These are phyloP conservation scores for Heterocephalus glaber DNA, from an alignment of 2,113 vertebrate genomes.

Conservation along the genomic window DNA sequence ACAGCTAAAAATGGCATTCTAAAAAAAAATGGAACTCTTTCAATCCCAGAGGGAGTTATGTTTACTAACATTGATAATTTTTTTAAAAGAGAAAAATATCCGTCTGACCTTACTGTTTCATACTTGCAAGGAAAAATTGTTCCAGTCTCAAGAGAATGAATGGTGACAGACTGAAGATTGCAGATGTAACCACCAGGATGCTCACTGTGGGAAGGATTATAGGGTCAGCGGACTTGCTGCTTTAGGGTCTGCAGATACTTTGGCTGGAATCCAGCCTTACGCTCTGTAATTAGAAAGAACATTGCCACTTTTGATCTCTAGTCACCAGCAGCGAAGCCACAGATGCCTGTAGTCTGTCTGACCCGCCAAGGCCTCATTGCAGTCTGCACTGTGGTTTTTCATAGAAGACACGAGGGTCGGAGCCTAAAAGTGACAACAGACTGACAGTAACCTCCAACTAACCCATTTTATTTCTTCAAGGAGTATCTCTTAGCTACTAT, in stretches of 20 bases:
- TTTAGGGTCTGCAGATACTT: conserved; percentile 37
- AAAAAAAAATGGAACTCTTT: neutral
- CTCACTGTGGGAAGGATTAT: conserved; percentile 37
- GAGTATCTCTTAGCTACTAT: neutral
- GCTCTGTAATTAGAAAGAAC: conserved; percentile 57
- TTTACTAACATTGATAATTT: neutral
- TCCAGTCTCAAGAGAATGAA: neutral
- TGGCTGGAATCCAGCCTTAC: conserved; percentile 14
- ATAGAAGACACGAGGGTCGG: fast-evolving
- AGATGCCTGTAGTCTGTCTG: neutral
- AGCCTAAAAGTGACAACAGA: neutral
- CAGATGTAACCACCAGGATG: neutral
- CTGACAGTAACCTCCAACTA: neutral
- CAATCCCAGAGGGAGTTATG: neutral
- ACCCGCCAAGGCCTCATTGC: neutral
- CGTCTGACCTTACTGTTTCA: neutral
- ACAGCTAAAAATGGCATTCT: neutral
- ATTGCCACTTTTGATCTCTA: neutral
- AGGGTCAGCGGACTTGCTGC: conserved; percentile 34
- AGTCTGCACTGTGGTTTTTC: neutral
- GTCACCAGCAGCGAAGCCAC: neutral
- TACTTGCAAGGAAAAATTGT: neutral
- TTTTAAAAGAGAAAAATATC: neutral
- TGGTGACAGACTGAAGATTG: neutral
- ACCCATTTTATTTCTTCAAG: neutral